These are phyloP conservation scores for Borostomias antarcticus DNA, from an alignment of 2,797 vertebrate species.

Conservation along the genomic window DNA sequence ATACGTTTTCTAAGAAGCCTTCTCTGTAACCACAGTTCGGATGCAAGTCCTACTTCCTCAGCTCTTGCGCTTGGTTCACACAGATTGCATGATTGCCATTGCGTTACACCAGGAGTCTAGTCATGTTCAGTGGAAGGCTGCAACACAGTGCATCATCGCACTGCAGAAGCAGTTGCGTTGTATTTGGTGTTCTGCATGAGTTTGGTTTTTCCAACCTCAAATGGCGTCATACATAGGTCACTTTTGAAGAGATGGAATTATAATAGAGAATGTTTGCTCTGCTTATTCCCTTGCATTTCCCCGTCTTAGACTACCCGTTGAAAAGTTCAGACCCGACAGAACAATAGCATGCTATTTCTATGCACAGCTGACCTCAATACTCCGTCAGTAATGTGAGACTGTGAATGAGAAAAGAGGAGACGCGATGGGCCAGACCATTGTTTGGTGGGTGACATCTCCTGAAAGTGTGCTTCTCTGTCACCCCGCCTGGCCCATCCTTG, in stretches of 20 bases:
- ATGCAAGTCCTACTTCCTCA: neutral
- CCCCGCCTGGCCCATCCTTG: conserved; percentile 14
- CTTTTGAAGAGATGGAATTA: neutral
- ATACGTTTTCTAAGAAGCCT: neutral
- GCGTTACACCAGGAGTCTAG: no score
- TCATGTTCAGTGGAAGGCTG: no score
- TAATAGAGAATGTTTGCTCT: neutral
- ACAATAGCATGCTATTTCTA: conserved; percentile 4
- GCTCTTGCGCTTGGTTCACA: neutral
- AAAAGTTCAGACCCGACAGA: neutral
- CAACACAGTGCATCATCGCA: no score
- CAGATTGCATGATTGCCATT: no score
- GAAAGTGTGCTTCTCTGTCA: neutral
- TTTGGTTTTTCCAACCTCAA: neutral
- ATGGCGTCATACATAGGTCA: neutral
- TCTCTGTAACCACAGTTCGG: neutral
- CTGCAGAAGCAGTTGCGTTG: no score
- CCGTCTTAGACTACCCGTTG: neutral
- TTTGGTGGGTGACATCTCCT: neutral
- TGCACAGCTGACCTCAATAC: neutral
- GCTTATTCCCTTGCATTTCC: neutral
- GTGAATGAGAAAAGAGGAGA: neutral
- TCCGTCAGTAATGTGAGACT: neutral
- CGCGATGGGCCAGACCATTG: neutral
- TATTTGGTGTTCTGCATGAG: no score